phyloP scores from a whole-genome alignment of 2,113 vertebrate species.

The Psophia crepitans region DNA sequence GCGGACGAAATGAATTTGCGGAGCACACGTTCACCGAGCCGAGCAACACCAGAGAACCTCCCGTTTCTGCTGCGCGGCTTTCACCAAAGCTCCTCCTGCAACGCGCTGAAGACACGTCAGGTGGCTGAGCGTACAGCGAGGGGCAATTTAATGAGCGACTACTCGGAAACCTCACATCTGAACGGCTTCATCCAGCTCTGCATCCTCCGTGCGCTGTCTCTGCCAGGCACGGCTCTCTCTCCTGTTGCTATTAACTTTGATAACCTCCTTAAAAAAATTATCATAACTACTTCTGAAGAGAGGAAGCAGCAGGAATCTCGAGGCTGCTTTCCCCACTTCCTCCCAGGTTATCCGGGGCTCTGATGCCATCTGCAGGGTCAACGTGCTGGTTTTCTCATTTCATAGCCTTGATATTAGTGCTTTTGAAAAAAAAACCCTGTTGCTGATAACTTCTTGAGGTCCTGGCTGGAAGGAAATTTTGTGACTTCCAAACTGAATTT shows the following conservation, averaged over 20 bases:
- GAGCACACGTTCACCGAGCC: background rate
- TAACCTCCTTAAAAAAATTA: background rate
- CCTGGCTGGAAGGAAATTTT: background rate
- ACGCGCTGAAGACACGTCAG: background rate
- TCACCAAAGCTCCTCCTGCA: background rate
- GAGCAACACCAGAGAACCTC: background rate
- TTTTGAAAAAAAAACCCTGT: background rate
- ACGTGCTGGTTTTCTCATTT: background rate
- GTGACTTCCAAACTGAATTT: background rate
- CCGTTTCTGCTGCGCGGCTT: background rate
- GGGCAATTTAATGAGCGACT: background rate
- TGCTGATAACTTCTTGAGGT: background rate
- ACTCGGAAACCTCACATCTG: background rate
- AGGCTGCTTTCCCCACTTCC: background rate
- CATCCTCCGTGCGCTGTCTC: rapidly evolving
- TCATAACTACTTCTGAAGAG: background rate
- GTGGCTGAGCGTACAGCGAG: background rate
- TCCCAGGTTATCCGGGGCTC: background rate
- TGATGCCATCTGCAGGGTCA: background rate
- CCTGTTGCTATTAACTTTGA: background rate
- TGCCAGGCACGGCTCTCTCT: rapidly evolving
- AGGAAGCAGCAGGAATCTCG: background rate
- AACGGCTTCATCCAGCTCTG: rapidly evolving
- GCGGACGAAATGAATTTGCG: background rate
- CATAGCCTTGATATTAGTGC: background rate